A percentile compares a stretch with the other conserved stretches of the same genome.
phyloP scores from a whole-genome alignment of 2,113 vertebrate species.

The Lamprologus sp. region DNA sequence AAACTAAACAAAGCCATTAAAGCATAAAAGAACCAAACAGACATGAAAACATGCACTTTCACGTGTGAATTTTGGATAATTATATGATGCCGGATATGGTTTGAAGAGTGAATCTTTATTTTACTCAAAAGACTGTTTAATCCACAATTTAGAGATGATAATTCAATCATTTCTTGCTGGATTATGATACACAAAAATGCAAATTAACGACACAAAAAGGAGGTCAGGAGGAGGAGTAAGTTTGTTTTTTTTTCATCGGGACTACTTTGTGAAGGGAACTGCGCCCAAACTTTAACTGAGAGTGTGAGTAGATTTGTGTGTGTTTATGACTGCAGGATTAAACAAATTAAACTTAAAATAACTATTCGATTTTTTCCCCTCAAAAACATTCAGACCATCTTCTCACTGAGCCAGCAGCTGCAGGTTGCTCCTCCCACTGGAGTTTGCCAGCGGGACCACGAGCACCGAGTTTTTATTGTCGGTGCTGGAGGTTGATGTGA shows the following conservation, averaged over 20 bases:
- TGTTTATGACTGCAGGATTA: rapidly evolving
- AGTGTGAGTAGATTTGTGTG: not conserved
- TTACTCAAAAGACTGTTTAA: not conserved
- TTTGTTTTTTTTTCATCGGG: rapidly evolving
- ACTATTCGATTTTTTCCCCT: rapidly evolving
- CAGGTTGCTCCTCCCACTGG: constrained; percentile 61
- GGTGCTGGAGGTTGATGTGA: not conserved
- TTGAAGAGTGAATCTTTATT: not conserved
- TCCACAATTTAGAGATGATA: not conserved
- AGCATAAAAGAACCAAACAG: not conserved
- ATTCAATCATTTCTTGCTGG: not conserved
- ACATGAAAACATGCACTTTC: not conserved
- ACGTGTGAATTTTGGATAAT: not conserved
- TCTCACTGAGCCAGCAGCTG: constrained; percentile 37
- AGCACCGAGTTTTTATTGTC: not conserved
- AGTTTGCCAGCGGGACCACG: constrained; percentile 59
- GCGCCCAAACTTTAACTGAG: rapidly evolving
- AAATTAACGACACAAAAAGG: not conserved
- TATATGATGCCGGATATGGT: not conserved
- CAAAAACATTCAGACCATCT: not conserved
- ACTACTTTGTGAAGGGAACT: not conserved
- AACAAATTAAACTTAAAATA: not conserved
- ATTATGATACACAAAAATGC: rapidly evolving
- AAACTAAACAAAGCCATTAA: constrained; percentile 40
- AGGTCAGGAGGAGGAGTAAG: rapidly evolving